These are phyloP conservation scores for Daktulosphaira vitifoliae DNA, from an alignment of 1,140 invertebrate species.

Conservation along the genomic window DNA sequence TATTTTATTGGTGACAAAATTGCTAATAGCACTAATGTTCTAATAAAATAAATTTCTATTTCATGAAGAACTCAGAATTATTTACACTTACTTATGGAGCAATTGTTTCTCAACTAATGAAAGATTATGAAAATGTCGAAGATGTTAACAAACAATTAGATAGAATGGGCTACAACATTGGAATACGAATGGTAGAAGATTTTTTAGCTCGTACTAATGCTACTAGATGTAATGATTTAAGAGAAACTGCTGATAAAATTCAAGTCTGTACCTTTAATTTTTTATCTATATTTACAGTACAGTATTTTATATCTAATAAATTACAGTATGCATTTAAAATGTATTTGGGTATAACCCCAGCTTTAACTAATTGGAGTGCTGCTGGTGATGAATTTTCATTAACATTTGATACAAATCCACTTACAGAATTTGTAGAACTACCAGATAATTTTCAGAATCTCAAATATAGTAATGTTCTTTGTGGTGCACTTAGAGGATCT, in stretches of 20 bases:
- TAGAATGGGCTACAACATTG: constrained; percentile 96
- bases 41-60: no score
- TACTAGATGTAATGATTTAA: constrained; percentile 86
- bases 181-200: constrained; percentile 93
- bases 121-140: constrained; percentile 95
- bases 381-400: constrained; percentile 95
- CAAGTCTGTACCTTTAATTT: constrained; percentile 58
- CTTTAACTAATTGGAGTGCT: constrained; percentile 86
- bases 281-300: no score
- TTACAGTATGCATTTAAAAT: constrained; percentile 67
- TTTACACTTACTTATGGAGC: constrained; percentile 97
- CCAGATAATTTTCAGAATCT: constrained; percentile 76
- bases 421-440: constrained; percentile 98
- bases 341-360: constrained; percentile 84
- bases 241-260: constrained; percentile 95
- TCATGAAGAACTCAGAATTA: constrained; percentile 96
- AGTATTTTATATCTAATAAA: neutral
- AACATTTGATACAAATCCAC: constrained; percentile 86
- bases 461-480: constrained; percentile 90
- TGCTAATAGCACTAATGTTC: no score
- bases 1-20: no score
- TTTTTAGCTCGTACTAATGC: constrained; percentile 87
- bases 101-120: constrained; percentile 89
- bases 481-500: constrained; percentile 86
- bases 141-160: constrained; percentile 93